A percentile compares a stretch with the other conserved stretches of the same genome.
phyloP scores from a whole-genome alignment of 2,113 vertebrate species.

The Empidonax alnorum region DNA sequence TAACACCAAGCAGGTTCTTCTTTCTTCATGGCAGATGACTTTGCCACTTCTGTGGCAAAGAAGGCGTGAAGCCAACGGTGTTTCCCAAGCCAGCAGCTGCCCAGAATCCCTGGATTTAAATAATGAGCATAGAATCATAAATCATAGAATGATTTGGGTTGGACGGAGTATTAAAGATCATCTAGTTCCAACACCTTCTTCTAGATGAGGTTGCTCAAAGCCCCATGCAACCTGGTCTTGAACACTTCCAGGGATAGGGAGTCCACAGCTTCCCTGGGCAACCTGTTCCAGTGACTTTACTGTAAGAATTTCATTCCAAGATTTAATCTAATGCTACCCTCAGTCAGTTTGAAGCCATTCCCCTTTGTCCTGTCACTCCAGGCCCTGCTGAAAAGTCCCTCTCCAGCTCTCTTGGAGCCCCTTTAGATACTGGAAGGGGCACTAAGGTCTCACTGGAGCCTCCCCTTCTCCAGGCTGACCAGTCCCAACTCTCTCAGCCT shows the following conservation, averaged over 20 bases:
- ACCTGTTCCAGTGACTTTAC: not conserved
- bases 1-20: not conserved
- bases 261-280: not conserved
- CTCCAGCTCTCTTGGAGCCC: not conserved
- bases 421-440: not conserved
- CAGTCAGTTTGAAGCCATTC: not conserved
- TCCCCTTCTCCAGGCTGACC: not conserved
- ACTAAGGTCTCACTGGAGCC: not conserved
- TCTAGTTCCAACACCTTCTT: not conserved
- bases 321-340: not conserved
- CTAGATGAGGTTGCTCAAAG: not conserved
- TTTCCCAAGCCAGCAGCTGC: not conserved
- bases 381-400: not conserved
- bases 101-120: not conserved
- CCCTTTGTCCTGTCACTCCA: not conserved
- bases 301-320: not conserved
- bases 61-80: not conserved
- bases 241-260: not conserved
- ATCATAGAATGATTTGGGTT: not conserved
- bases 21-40: not conserved
- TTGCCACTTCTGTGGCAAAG: not conserved
- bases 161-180: not conserved
- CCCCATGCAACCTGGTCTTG: fast-evolving
- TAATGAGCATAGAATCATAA: not conserved
- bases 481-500: not conserved